These are phyloP conservation scores for Tachysurus fulvidraco DNA, from an alignment of 2,113 vertebrate species.

Conservation along the genomic window DNA sequence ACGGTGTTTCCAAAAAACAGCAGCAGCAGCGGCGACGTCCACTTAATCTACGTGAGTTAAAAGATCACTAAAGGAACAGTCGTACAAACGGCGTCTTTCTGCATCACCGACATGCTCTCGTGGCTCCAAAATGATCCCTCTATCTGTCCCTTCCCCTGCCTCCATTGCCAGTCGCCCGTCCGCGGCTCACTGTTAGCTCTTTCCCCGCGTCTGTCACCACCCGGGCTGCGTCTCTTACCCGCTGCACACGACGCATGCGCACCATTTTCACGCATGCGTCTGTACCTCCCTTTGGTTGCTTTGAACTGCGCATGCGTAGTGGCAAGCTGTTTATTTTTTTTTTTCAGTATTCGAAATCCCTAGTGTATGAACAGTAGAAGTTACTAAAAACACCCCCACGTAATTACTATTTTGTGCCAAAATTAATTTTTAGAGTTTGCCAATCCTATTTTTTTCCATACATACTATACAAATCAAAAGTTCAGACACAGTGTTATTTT, in stretches of 20 bases:
- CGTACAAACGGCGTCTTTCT: conserved; percentile 40
- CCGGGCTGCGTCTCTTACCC: conserved; percentile 44
- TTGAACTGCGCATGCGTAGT: conserved; percentile 17
- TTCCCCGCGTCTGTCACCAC: conserved; percentile 51
- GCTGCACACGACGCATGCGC: conserved; percentile 25
- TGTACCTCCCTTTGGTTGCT: too few species aligned
- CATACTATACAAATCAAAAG: too few species aligned
- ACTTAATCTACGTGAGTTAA: conserved; percentile 16
- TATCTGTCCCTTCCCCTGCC: conserved; percentile 59
- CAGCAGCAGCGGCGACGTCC: conserved; percentile 38
- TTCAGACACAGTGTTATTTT: too few species aligned
- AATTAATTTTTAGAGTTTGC: too few species aligned
- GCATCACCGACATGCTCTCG: conserved; percentile 58
- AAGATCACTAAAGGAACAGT: conserved; percentile 23
- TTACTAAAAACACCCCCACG: background rate
- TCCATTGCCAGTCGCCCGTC: conserved; percentile 69
- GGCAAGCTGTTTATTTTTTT: background rate
- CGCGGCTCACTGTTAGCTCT: conserved; percentile 51
- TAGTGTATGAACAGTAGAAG: background rate
- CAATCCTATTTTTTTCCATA: too few species aligned
- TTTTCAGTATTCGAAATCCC: too few species aligned
- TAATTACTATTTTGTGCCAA: background rate
- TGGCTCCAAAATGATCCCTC: conserved; percentile 56
- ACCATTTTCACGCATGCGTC: background rate
- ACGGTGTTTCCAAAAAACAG: conserved; percentile 47